Conservation (phyloP, 2,113 vertebrate genomes). For the Lagopus muta region DNA sequence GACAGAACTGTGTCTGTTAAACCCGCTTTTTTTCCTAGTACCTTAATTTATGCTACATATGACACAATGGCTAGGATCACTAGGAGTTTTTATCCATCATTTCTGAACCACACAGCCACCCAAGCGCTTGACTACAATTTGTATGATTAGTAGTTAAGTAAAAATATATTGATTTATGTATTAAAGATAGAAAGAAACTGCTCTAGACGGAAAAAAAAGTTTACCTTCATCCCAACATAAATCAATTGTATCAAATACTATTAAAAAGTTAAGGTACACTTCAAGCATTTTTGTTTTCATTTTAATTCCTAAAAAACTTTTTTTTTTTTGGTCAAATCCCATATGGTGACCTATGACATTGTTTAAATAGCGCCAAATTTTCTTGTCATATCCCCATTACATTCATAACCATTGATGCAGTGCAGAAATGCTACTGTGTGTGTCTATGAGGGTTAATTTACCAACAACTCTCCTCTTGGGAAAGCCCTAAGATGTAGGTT, state of each 20-base stretch:
- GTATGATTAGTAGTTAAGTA: constrained; percentile 55
- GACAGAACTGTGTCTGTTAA: constrained; percentile 40
- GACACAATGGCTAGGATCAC: not conserved
- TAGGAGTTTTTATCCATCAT: constrained; percentile 16
- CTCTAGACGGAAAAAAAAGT: not conserved
- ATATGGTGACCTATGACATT: constrained; percentile 80
- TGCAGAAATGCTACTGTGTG: constrained; percentile 83
- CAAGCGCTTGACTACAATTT: constrained; percentile 15
- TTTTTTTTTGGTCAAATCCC: constrained; percentile 61
- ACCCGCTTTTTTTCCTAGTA: constrained; percentile 55
- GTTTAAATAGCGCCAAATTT: constrained; percentile 84
- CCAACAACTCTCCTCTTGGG: constrained; percentile 86
- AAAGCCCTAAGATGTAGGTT: constrained; percentile 92
- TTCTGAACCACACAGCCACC: not conserved
- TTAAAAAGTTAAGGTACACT: constrained; percentile 60
- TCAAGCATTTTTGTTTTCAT: constrained; percentile 42
- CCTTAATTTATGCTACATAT: not conserved
- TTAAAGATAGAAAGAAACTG: constrained; percentile 45
- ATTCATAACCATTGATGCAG: constrained; percentile 78
- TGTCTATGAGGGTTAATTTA: constrained; percentile 88
- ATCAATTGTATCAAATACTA: constrained; percentile 25
- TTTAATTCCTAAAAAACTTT: constrained; percentile 54
- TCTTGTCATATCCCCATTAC: constrained; percentile 86
- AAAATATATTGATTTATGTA: constrained; percentile 25
- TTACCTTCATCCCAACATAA: constrained; percentile 13